Base-by-base conservation (phyloP, 2,888 invertebrate species). In the Mythimna lalbum region DNA sequence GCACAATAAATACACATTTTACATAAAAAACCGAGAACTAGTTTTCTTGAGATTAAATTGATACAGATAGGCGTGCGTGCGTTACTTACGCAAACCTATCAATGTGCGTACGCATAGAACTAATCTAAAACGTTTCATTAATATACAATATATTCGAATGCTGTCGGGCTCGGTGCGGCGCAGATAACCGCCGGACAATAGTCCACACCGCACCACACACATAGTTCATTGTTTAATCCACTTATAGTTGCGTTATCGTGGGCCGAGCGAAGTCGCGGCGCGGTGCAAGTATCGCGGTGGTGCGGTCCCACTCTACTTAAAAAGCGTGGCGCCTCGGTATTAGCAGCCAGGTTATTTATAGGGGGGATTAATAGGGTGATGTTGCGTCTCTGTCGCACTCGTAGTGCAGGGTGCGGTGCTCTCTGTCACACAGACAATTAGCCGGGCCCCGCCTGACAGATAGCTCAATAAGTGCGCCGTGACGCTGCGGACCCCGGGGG, bases 291-390 rank as follows among this genome's bases (percentile, higher is more conserved):
- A 93, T 91, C 91, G 82, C 84, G 83, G 73, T 78, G 68, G 72
- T 73, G 75, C 82, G 77, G 86, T 86, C 88, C 84, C 83, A 77
- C 83, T 84, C 80, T 76, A 84, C 81, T 85, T 84, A 91, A 92
- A 90, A 90, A 86, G 81, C 87, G 89, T 93, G 95, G 95, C 94
- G 95, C 95, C 95, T 93, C 91, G 89, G 88, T 90, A 90, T 93
- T 93, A 92, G 89, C 90, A 90, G 90, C 89, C 88, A 81, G 86
- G 91, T 93, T 93, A 94, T 94, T 94, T 95, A 94, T 94, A 90
- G 92, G 76, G 76, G 88, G 90, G 89, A 90, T 90, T 90, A 91
- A 88, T 87, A 86, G 89, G 89, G 86, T 83, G 71, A 74, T 73
- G 57, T 27, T 39, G 69, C 69, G 85, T 92, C 91, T 76, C 87